Evolutionary conservation across 2,113 vertebrate species (phyloP), one percentile per base, ranked within the genome.

Genomic region (Cisticola juncidis): DNA sequence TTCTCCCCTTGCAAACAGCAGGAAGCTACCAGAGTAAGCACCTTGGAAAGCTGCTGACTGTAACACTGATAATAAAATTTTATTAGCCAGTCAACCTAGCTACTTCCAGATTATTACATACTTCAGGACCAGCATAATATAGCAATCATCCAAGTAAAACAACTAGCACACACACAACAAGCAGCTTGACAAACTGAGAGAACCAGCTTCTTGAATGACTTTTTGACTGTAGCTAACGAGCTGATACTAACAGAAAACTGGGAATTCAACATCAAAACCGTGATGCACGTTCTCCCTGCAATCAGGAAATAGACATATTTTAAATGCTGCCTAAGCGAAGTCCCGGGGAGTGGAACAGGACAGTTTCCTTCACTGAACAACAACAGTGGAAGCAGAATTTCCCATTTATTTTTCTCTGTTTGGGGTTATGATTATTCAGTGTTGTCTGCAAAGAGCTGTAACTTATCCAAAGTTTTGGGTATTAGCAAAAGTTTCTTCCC

Each of bases 251-350:
- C 2, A 10, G 42, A 45, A 84, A 83, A 61, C 4, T 1, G 40
- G 28, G 24, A 45, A 53, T 58, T 91, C 6, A 44, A 44, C 36
- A 35, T 31, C 19, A n/a, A 65, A 83, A 73, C 15, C 3, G 5
- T 24, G n/a, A 36, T 40, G 12, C 15, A 8, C 9, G 4, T 38
- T 80, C 10, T 68, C n/a, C 15, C 44, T 57, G 42, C 80, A 83
- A 56, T 53, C 45, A 51, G 36, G 45, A 60, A 12, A 26, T 1
- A 66, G 44, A 33, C 2, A 6, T 31, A 48, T 45, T 86, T 74
- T 38, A 71, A 45, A 60, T 2, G 1, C 11, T 42, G 21, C 40
- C 9, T 26, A n/a, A 40, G 17, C 1, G 0, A 71, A 66, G 12
- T 38, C 14, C 12, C 47, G 33, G 35, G 31, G 1, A 2, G 33